Evolutionary conservation across 2,113 vertebrate genomes (phyloP), one percentile per base, ranked within the genome.

Genomic region (Trichomycterus rosablanca): DNA sequence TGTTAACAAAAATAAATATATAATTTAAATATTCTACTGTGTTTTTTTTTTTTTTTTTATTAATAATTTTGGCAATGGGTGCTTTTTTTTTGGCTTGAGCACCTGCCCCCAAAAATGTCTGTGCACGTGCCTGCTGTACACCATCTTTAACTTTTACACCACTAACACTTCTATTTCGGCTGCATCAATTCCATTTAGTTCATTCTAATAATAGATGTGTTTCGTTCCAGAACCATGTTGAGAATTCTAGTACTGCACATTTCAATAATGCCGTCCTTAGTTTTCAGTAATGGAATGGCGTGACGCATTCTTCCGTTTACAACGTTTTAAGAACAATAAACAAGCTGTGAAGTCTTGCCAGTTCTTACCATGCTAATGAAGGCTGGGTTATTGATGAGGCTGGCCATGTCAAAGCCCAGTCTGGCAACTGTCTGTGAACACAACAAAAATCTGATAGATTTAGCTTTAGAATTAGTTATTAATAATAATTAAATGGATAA

Each of bases 341-440:
- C 30, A 9, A 42, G 54, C 54, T 23, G 34, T 32, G 32, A 28
- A 34, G 32, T 19, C 20, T 20, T 18, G 14, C n/a, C n/a, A 16
- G 11, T 19, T 79, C 90, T 91, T 68, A 98, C 96, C 96, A 98
- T 98, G 78, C 93, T 98, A 80, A 98, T 96, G 85, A 97, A 98
- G 22, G 95, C 93, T 28, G 95, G 94, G 84, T 98, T 98, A 83
- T 98, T 98, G 84, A 98, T 97, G 78, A 98, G 87, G 73, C 95
- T 97, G 18, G 94, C 92, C 94, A 98, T 97, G 82, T 98, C 96
- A 73, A 98, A 98, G 56, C 94, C 93, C 77, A 95, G 43, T 70
- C 93, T 93, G 20, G 92, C 89, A 55, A 91, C 93, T 63, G 89
- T 94, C 94, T 97, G 84, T 51, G 4, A 51, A 50, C 58, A 52